Conservation (phyloP, 1,140 invertebrate genomes). For the Drosophila tropicalis region DNA sequence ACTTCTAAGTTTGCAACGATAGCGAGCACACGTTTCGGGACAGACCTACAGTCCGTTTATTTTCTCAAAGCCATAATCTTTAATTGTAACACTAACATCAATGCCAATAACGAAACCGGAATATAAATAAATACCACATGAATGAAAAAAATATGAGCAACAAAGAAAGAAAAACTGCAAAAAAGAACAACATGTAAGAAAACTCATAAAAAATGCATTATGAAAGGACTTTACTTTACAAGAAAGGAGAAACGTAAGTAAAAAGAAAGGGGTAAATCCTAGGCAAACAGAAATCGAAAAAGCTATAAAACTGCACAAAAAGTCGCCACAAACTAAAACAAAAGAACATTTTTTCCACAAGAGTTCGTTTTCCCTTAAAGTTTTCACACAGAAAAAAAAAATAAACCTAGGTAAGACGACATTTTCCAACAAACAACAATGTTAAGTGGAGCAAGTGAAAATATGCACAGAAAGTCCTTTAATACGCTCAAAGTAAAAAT, state of each 20-base stretch:
- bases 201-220: conserved; percentile 11
- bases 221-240: background rate
- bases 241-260: background rate
- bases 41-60: no score
- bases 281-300: conserved; percentile 2
- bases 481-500: no score
- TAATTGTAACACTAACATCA: no score
- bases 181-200: conserved; percentile 10
- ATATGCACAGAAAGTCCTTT: no score
- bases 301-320: background rate
- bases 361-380: background rate
- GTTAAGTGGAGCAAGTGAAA: no score
- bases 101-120: no score
- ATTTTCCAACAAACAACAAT: no score
- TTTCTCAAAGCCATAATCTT: no score
- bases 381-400: background rate
- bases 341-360: background rate
- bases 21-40: no score
- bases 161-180: conserved; percentile 38
- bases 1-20: no score
- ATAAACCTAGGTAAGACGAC: no score
- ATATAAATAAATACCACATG: no score
- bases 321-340: background rate
- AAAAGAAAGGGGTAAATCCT: background rate
- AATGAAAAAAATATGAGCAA: conserved; percentile 38